Percentiles rank a stretch among this genome's conserved stretches.
Evolutionary conservation across 2,113 vertebrate species (phyloP).

Genomic region (Stigmatopora argus): DNA sequence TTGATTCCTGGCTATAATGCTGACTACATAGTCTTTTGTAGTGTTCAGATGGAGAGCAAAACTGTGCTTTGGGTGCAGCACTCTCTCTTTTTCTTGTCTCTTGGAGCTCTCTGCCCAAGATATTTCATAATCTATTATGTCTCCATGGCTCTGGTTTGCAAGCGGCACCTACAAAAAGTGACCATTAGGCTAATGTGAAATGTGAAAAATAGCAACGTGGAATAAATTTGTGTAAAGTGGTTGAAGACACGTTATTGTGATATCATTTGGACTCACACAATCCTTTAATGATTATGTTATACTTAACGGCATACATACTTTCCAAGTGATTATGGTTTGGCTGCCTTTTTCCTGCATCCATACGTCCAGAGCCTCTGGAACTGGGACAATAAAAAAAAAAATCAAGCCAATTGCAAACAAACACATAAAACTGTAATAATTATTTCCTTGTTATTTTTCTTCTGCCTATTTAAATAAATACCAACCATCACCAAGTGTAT

Average conservation of each 20-base stretch:
- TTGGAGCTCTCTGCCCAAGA: slow-evolving; percentile 13
- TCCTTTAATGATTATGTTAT: background rate
- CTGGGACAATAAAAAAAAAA: slow-evolving; percentile 29
- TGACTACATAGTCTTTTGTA: slow-evolving; percentile 20
- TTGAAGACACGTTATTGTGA: background rate
- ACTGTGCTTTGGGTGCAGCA: background rate
- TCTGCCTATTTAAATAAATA: background rate
- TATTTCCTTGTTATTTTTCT: too few species aligned
- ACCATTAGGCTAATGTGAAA: background rate
- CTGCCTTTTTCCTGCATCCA: slow-evolving; percentile 52
- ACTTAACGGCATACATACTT: slow-evolving; percentile 43
- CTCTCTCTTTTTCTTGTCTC: background rate
- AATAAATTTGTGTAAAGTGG: background rate
- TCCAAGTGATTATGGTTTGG: slow-evolving; percentile 47
- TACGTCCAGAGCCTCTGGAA: slow-evolving; percentile 60
- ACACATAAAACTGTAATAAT: background rate
- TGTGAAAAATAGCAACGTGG: background rate
- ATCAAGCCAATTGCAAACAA: background rate
- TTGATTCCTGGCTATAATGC: slow-evolving; percentile 48
- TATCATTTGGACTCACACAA: background rate
- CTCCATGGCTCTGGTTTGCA: slow-evolving; percentile 52
- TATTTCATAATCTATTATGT: slow-evolving; percentile 50
- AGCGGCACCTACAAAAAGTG: slow-evolving; percentile 27
- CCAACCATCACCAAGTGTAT: slow-evolving; percentile 58
- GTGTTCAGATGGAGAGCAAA: slow-evolving; percentile 10